Base-by-base conservation (phyloP, 2,113 vertebrate genomes). In the Ciconia maguari region DNA sequence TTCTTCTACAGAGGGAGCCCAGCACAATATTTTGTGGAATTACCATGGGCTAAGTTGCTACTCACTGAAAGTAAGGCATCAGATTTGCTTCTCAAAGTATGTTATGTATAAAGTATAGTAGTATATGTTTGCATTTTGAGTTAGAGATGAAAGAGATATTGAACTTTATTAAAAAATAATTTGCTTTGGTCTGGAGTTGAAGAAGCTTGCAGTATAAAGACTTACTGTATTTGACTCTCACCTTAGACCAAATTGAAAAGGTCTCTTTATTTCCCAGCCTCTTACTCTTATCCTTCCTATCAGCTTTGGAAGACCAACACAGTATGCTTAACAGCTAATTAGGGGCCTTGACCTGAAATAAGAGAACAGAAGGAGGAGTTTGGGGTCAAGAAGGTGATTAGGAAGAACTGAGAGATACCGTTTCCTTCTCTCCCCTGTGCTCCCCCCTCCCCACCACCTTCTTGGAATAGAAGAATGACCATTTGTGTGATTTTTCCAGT, bases 361-460 rank as follows among this genome's bases (percentile, higher is more conserved):
- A 24, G 65, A 93, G 26, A 87, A 66, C 32, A 78, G 42, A 26
- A 62, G 25, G 14, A 48, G 30, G 15, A 29, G 19, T 5, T 80
- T 55, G 7, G 30, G 44, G n/a, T 90, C 72, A 84, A 65, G 58
- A 69, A 41, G 52, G 21, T 58, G 18, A 81, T 71, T 70, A 71
- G 30, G 16, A 92, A 61, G 27, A 89, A 10, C 5, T 55, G n/a
- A 87, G 69, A 87, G 57, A 58, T 21, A 51, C 10, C 1, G 6
- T 71, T 83, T 51, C 32, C 16, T 91, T 62, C 57, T 38, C 16
- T 69, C 2, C 17, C 4, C 4, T 44, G 8, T 57, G 16, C 51
- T 26, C 4, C 3, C n/a, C 7, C 3, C 54, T 21, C 3, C 29
- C 16, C 2, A 2, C 3, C 7, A 3, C 5, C 16, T 72, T 64